A percentile compares a stretch with the other conserved stretches of the same genome.
phyloP scores from a whole-genome alignment of 2,888 invertebrate species.

The Protophormia terraenovae region DNA sequence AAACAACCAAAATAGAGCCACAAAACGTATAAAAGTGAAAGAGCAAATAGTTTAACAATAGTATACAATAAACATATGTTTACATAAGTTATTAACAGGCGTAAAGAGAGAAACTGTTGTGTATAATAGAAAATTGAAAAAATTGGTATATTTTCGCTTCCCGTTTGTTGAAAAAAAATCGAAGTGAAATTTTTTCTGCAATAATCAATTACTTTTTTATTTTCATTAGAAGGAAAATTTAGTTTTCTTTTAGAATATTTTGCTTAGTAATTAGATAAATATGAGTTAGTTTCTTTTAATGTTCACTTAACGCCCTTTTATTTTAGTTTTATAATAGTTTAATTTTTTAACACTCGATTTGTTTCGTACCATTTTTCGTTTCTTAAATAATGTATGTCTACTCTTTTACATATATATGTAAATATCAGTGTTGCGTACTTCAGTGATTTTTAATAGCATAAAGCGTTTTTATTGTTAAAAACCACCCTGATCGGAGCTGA shows the following conservation, averaged over 20 bases:
- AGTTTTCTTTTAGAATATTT: too few relatives aligned
- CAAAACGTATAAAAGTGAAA: not conserved
- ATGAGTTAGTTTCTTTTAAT: not conserved
- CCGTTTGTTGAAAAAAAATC: conserved; percentile 68
- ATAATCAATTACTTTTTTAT: conserved; percentile 36
- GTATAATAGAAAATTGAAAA: conserved; percentile 37
- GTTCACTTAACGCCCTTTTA: not conserved
- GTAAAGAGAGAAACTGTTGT: conserved; percentile 45
- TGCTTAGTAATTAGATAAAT: too few relatives aligned
- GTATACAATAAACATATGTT: not conserved
- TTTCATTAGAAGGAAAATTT: not conserved
- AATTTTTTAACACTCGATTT: conserved; percentile 14
- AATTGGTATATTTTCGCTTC: conserved; percentile 67
- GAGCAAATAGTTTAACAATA: conserved; percentile 9
- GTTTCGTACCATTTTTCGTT: not conserved
- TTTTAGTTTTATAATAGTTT: not conserved
- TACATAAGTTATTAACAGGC: not conserved
- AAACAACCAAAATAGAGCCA: conserved; percentile 41
- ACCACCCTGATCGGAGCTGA: too few relatives aligned
- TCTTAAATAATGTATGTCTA: conserved; percentile 4
- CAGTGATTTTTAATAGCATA: not conserved
- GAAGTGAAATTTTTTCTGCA: conserved; percentile 71
- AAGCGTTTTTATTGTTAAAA: too few relatives aligned
- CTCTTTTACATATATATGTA: not conserved
- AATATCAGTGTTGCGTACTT: conserved; percentile 24